phyloP scores from a whole-genome alignment of 1,140 invertebrate species.

The Vollenhovia emeryi region DNA sequence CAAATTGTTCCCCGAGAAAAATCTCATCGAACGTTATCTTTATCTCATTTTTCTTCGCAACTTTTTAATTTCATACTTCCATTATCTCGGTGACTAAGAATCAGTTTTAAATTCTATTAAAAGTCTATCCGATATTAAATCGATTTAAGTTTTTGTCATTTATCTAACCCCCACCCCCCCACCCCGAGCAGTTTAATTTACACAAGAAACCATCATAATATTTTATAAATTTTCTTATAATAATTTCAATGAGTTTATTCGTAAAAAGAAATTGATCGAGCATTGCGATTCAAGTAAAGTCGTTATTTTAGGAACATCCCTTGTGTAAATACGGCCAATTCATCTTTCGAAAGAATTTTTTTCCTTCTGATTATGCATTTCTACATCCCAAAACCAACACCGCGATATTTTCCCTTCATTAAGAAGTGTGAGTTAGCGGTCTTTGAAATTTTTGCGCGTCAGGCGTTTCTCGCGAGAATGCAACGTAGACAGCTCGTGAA shows the following conservation, averaged over 20 bases:
- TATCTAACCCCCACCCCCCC: neutral
- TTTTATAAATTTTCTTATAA: neutral
- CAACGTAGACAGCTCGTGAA: conserved; percentile 43
- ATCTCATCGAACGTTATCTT: conserved; percentile 24
- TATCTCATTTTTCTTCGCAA: conserved; percentile 43
- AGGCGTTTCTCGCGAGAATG: neutral
- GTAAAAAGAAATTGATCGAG: neutral
- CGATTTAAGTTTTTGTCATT: conserved; percentile 42
- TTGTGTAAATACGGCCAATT: neutral
- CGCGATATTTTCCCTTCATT: conserved; percentile 7
- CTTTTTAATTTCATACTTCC: conserved; percentile 48
- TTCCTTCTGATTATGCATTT: conserved; percentile 18
- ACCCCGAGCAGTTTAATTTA: neutral
- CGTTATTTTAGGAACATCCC: neutral
- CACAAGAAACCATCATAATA: neutral
- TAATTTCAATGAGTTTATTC: neutral
- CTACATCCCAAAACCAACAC: neutral
- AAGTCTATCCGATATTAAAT: conserved; percentile 35
- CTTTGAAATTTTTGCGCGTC: conserved; percentile 24
- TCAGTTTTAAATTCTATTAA: conserved; percentile 49
- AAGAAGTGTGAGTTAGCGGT: neutral
- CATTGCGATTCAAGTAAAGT: neutral
- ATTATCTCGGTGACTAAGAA: conserved; percentile 21
- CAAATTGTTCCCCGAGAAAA: neutral
- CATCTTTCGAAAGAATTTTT: neutral